phyloP scores from a whole-genome alignment of 2,797 vertebrate genomes.

The Meriones psammophilus region DNA sequence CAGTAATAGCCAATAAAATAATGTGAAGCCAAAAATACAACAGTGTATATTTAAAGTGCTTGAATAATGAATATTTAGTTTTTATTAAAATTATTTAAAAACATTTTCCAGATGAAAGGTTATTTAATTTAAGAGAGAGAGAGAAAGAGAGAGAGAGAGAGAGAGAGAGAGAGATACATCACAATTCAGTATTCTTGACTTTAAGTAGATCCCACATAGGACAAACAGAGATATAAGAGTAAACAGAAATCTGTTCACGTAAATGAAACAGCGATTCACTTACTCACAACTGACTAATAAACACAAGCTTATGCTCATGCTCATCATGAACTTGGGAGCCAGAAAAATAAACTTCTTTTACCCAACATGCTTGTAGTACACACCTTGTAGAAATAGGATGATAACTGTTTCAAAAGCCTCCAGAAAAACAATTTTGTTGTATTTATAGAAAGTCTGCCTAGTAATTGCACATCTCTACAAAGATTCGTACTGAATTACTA shows the following conservation, averaged over 20 bases:
- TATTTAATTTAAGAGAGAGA: background rate
- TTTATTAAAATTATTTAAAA: background rate
- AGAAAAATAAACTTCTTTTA: background rate
- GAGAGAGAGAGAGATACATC: background rate
- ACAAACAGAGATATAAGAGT: background rate
- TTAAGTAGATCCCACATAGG: background rate
- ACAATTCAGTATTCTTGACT: background rate
- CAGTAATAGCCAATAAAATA: background rate
- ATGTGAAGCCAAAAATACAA: background rate
- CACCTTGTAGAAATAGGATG: background rate
- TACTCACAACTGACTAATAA: background rate
- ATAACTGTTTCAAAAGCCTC: background rate
- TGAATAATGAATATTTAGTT: background rate
- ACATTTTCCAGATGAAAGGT: background rate
- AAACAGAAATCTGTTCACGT: background rate
- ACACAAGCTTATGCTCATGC: background rate
- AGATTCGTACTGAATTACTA: background rate
- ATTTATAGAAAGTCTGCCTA: slow-evolving; percentile 21
- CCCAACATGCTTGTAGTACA: background rate
- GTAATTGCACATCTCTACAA: background rate
- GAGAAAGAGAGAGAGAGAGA: too few relatives aligned
- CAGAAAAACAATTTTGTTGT: background rate
- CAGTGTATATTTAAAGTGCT: background rate
- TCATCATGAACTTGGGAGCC: background rate
- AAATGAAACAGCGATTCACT: background rate